Percentiles rank a stretch among this genome's conserved stretches.
phyloP scores from a whole-genome alignment of 2,113 vertebrate genomes.

The Chionodraco myersi region DNA sequence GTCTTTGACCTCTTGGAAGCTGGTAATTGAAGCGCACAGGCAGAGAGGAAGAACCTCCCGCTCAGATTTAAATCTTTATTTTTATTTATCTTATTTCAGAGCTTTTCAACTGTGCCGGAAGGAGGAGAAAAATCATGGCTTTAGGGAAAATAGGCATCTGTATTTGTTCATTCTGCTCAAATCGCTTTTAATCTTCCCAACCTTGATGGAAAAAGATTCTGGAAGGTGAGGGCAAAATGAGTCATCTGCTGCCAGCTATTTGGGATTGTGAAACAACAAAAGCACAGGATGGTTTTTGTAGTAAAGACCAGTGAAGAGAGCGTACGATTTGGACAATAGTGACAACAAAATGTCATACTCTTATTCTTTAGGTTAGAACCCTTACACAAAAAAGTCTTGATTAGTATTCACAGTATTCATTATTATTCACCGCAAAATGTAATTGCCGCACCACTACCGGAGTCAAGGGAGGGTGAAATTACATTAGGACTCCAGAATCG shows the following conservation, averaged over 20 bases:
- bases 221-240: slow-evolving; percentile 42
- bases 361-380: not conserved
- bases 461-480: slow-evolving; percentile 38
- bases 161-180: slow-evolving; percentile 47
- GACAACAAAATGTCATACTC: not conserved
- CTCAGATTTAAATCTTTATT: slow-evolving; percentile 34
- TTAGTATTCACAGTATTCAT: slow-evolving; percentile 12
- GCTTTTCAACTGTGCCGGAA: not conserved
- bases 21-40: slow-evolving; percentile 47
- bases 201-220: slow-evolving; percentile 53
- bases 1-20: slow-evolving; percentile 69
- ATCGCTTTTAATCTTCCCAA: slow-evolving; percentile 61
- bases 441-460: slow-evolving; percentile 12
- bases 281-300: not conserved
- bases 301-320: slow-evolving; percentile 6
- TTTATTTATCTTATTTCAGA: slow-evolving; percentile 19
- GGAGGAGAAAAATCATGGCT: slow-evolving; percentile 1
- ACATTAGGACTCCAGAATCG: slow-evolving; percentile 5
- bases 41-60: slow-evolving; percentile 17
- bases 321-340: not conserved
- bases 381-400: too few relatives aligned
- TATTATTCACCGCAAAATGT: slow-evolving; percentile 38
- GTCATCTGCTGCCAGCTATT: slow-evolving; percentile 41
- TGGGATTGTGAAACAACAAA: slow-evolving; percentile 21
- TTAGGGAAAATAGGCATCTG: slow-evolving; percentile 13